Percentiles rank a stretch among this genome's conserved stretches.
Conservation (phyloP, 2,113 vertebrate genomes). For the Microcebus tavaratra region DNA sequence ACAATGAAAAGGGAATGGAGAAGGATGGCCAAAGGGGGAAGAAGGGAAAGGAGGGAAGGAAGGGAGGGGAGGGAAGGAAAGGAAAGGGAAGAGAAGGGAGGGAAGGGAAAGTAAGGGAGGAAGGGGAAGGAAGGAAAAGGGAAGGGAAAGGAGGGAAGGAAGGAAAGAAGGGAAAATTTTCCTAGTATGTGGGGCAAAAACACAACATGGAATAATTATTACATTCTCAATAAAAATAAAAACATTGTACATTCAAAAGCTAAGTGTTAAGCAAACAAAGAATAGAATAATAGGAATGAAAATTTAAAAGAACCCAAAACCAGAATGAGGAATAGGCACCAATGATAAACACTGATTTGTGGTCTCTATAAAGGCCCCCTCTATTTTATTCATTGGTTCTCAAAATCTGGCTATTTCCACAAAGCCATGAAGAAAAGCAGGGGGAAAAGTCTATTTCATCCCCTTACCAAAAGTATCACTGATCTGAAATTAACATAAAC, state of each 20-base stretch:
- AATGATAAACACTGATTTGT: background rate
- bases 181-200: background rate
- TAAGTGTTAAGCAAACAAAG: background rate
- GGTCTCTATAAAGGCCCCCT: background rate
- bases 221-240: background rate
- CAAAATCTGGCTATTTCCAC: background rate
- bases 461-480: constrained; percentile 21
- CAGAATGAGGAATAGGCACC: background rate
- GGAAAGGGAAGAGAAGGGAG: background rate
- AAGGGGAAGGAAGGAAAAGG: too few relatives aligned
- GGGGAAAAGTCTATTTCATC: background rate
- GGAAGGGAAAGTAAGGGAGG: too few relatives aligned
- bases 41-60: background rate
- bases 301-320: background rate
- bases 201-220: background rate
- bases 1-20: background rate
- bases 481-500: constrained; percentile 1
- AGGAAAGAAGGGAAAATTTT: background rate
- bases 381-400: background rate
- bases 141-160: background rate
- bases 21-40: background rate
- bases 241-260: background rate
- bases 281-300: background rate
- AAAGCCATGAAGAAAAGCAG: constrained; percentile 11
- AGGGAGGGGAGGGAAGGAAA: background rate